Evolutionary conservation across 2,888 invertebrate species (phyloP).

Genomic region (Margaritifera margaritifera): DNA sequence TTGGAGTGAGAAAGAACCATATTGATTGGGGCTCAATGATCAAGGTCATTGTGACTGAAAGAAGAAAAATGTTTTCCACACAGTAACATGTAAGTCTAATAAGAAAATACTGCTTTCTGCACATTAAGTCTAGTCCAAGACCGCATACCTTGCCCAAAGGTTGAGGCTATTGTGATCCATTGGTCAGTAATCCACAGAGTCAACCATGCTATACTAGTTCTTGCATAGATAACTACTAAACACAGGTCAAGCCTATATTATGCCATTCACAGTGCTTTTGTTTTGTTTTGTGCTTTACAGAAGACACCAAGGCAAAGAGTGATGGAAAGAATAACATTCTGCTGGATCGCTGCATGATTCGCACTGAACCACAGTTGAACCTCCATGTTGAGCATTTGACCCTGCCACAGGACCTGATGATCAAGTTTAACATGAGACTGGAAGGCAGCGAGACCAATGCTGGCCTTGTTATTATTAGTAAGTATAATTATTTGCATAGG

Average conservation of each 20-base stretch:
- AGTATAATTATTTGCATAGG: constrained; percentile 17
- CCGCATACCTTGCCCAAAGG: no score
- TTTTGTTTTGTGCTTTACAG: constrained; percentile 28
- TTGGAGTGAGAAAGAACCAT: no score
- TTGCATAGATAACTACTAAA: no score
- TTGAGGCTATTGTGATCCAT: no score
- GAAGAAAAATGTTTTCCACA: no score
- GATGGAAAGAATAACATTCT: constrained; percentile 76
- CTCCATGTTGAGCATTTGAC: constrained; percentile 94
- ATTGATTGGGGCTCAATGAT: no score
- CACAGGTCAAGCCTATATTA: neutral
- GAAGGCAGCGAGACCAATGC: constrained; percentile 91
- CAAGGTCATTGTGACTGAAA: no score
- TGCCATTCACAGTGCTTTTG: neutral
- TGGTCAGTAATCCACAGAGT: no score
- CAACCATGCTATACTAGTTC: no score
- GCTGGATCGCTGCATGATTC: constrained; percentile 93
- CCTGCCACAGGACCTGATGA: constrained; percentile 84
- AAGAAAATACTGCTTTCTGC: no score
- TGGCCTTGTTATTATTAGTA: constrained; percentile 70
- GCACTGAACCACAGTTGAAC: constrained; percentile 94
- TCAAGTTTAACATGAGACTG: constrained; percentile 80
- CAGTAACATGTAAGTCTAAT: no score
- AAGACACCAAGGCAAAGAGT: constrained; percentile 42
- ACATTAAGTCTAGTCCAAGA: no score